These are phyloP conservation scores for Agrypnia vestita DNA, from an alignment of 1,140 invertebrate species.

Conservation along the genomic window DNA sequence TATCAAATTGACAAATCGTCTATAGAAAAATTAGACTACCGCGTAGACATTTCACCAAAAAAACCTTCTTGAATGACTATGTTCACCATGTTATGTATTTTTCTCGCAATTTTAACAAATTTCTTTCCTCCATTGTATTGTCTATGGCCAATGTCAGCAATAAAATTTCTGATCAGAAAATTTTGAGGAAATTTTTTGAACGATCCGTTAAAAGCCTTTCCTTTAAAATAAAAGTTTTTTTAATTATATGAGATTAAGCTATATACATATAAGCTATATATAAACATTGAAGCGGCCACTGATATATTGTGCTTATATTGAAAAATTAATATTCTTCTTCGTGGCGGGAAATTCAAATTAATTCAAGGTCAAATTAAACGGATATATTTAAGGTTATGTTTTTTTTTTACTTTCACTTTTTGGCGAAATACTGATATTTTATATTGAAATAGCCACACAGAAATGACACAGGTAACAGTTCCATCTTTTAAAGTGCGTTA, in stretches of 20 bases:
- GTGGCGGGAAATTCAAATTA: conserved; percentile 45
- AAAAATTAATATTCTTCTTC: neutral
- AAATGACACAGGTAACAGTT: too few relatives aligned
- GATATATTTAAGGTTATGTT: conserved; percentile 48
- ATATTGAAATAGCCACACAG: too few relatives aligned
- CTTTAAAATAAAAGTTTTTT: neutral
- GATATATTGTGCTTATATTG: neutral
- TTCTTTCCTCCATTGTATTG: neutral
- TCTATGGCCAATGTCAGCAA: neutral
- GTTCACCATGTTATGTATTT: conserved; percentile 34
- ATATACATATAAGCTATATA: neutral
- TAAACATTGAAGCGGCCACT: conserved; percentile 16
- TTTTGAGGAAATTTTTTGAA: conserved; percentile 29
- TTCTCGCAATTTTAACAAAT: conserved; percentile 3
- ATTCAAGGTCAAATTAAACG: conserved; percentile 46
- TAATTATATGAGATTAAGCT: neutral
- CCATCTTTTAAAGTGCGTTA: too few relatives aligned
- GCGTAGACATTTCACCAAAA: conserved; percentile 35
- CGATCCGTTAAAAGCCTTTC: conserved; percentile 11
- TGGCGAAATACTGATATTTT: too few relatives aligned
- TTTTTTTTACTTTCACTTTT: too few relatives aligned
- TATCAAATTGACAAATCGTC: neutral
- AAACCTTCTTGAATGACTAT: conserved; percentile 1
- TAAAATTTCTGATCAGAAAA: conserved; percentile 22
- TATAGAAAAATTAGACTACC: conserved; percentile 15